Evolutionary conservation across 2,888 invertebrate genomes (phyloP), one percentile per base, ranked within the genome.

Genomic region (Anorthoa munda): DNA sequence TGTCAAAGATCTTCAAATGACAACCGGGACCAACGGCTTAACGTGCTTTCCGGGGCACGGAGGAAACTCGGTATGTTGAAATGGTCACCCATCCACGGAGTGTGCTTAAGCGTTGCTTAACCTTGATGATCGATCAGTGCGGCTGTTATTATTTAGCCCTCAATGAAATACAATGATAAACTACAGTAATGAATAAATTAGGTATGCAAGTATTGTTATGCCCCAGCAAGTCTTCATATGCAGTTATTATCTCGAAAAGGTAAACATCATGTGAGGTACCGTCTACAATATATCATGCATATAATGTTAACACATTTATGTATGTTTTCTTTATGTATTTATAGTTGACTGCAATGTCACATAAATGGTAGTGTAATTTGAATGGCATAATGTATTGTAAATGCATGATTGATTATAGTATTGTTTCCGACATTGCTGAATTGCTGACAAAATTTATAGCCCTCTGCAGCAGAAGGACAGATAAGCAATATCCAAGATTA

Each of bases 121-220:
- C n/a, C n/a, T n/a, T n/a, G n/a, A n/a, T n/a, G n/a, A n/a, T n/a
- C n/a, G n/a, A n/a, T n/a, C n/a, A n/a, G n/a, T n/a, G n/a, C n/a
- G n/a, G n/a, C n/a, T n/a, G n/a, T n/a, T n/a, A n/a, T n/a, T n/a
- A n/a, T n/a, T n/a, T n/a, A n/a, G n/a, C n/a, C n/a, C n/a, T n/a
- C n/a, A n/a, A n/a, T n/a, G n/a, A n/a, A n/a, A n/a, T n/a, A n/a
- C n/a, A n/a, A n/a, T n/a, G n/a, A n/a, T n/a, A n/a, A 58, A 81
- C 11, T 59, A 21, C 26, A 48, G 13, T 26, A 51, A 50, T 21
- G 2, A 55, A n/a, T 55, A 15, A 83, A 65, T 79, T 45, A 31
- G 7, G 31, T 31, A 72, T 66, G 55, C 48, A n/a, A n/a, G 56
- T 21, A 51, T 83, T 72, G 73, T 79, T 59, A 64, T 55, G 72